A percentile compares a stretch with the other conserved stretches of the same genome.
phyloP scores from a whole-genome alignment of 2,888 invertebrate species.

The Physocephala rufipes region DNA sequence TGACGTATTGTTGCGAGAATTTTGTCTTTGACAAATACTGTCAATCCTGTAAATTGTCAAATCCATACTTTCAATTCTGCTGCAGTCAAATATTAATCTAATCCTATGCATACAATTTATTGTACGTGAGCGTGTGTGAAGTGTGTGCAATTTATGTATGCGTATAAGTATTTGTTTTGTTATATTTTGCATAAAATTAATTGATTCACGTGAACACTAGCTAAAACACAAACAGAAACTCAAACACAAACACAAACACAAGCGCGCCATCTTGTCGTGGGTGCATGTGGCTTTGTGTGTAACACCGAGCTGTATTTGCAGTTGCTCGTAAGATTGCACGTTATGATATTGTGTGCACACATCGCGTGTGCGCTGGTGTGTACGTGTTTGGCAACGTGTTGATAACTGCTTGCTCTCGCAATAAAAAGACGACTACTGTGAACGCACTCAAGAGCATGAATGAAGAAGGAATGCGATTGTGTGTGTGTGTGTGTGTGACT shows the following conservation, averaged over 20 bases:
- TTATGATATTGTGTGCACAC: neutral
- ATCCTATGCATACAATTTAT: too few relatives aligned
- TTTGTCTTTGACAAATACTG: too few relatives aligned
- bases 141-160: too few relatives aligned
- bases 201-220: neutral
- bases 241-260: neutral
- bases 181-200: constrained; percentile 26
- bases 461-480: constrained; percentile 14
- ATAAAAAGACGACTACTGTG: neutral
- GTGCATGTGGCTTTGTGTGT: neutral
- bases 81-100: too few relatives aligned
- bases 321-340: too few relatives aligned
- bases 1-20: too few relatives aligned
- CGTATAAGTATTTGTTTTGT: constrained; percentile 9
- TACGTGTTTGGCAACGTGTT: neutral
- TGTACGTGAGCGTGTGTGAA: too few relatives aligned
- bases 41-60: too few relatives aligned
- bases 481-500: constrained; percentile 15
- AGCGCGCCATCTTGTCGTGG: neutral
- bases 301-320: too few relatives aligned
- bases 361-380: constrained; percentile 3
- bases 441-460: neutral
- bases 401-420: neutral
- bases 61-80: too few relatives aligned
- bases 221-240: neutral